These are phyloP conservation scores for Drosophila repleta DNA, from an alignment of 1,140 invertebrate genomes.

Conservation along the genomic window DNA sequence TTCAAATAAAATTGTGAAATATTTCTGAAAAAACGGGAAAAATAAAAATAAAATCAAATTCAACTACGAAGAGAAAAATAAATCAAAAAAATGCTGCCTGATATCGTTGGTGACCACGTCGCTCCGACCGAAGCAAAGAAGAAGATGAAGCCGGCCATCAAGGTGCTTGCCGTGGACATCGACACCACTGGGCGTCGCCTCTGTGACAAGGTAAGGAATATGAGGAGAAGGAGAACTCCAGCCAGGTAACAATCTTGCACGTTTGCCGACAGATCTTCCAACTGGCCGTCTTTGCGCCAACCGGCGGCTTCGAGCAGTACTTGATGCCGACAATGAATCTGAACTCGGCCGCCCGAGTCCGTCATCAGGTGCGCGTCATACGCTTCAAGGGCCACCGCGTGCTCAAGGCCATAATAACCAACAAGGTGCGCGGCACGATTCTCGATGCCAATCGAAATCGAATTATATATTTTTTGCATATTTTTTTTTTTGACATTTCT, in stretches of 20 bases:
- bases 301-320: conserved; percentile 89
- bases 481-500: too few relatives aligned
- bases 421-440: conserved; percentile 85
- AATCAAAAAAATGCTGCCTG: neutral
- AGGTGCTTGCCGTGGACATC: neutral
- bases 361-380: conserved; percentile 89
- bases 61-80: too few relatives aligned
- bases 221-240: too few relatives aligned
- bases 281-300: conserved; percentile 87
- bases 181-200: conserved; percentile 13
- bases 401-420: conserved; percentile 89
- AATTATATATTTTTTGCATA: too few relatives aligned
- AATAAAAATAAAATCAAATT: too few relatives aligned
- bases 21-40: too few relatives aligned
- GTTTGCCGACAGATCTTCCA: conserved; percentile 85
- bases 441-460: too few relatives aligned
- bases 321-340: conserved; percentile 92
- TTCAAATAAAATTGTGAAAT: too few relatives aligned
- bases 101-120: neutral
- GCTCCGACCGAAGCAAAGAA: neutral
- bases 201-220: neutral
- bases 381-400: conserved; percentile 89
- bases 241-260: neutral
- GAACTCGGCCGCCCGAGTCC: conserved; percentile 87
- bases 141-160: too few relatives aligned